These are phyloP conservation scores for Streptopelia turtur DNA, from an alignment of 2,797 vertebrate species.

Conservation along the genomic window DNA sequence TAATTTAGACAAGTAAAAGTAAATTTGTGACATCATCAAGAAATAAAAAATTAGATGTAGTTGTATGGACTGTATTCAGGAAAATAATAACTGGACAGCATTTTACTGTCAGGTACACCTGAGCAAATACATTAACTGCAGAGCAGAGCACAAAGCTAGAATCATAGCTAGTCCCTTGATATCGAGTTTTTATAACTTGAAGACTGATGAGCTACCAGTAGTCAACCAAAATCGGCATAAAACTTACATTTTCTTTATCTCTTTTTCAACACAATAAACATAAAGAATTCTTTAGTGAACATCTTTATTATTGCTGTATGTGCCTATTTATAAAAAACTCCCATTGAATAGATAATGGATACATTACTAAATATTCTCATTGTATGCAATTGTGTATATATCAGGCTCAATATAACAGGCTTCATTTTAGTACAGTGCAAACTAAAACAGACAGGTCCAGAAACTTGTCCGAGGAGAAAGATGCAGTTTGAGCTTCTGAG, in stretches of 20 bases:
- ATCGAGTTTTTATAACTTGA: not conserved
- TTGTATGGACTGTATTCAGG: not conserved
- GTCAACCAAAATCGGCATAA: not conserved
- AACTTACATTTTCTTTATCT: not conserved
- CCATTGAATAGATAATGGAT: not conserved
- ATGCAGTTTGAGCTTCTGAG: not conserved
- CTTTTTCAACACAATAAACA: not conserved
- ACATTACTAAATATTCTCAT: not conserved
- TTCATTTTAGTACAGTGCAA: not conserved
- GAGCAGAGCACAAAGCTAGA: not conserved
- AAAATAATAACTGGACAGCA: not conserved
- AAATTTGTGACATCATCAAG: not conserved
- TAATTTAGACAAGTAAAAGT: not conserved
- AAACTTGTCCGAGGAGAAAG: not conserved
- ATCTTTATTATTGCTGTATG: accelerated
- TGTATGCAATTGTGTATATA: not conserved
- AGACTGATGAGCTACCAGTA: not conserved
- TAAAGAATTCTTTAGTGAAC: not conserved
- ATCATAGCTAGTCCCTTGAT: not conserved
- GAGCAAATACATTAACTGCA: not conserved
- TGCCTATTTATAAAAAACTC: not conserved
- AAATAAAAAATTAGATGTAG: not conserved
- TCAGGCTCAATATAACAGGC: not conserved
- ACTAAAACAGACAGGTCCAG: not conserved
- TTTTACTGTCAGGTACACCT: not conserved